Base-by-base conservation (phyloP, 2,888 invertebrate genomes). In the Epirrita christyi region DNA sequence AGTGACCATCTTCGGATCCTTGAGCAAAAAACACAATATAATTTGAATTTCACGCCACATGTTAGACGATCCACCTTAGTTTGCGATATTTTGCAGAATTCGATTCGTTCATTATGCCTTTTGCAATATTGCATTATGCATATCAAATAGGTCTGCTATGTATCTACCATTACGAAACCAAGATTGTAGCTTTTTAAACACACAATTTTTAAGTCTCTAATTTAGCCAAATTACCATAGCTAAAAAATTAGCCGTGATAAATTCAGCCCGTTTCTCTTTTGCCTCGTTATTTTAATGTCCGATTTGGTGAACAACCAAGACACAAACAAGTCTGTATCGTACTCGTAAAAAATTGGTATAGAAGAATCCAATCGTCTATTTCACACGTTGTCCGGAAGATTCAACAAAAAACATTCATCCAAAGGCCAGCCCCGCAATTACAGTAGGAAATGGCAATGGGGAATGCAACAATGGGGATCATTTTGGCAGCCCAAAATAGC, bases 371-470 rank as follows among this genome's bases (percentile, higher is more conserved):
- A 43, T 53, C 32, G 9, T 29, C 14, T 21, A 38, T 45, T 36
- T 52, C 43, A 50, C 42, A 50, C 13, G 34, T 8, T 14, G 15
- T 15, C 37, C 11, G 28, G 5, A 36, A 45, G n/a, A 47, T 49
- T 34, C 27, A 50, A 56, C 53, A 62, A 59, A 32, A 50, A 59
- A 62, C 38, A 49, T 42, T 8, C 0, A 11, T 13, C 40, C 45
- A 56, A 48, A 44, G 38, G 34, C 42, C 49, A n/a, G n/a, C n/a
- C n/a, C n/a, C n/a, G n/a, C n/a, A n/a, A n/a, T n/a, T n/a, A n/a
- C n/a, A n/a, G n/a, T n/a, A n/a, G n/a, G n/a, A n/a, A n/a, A n/a
- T n/a, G n/a, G n/a, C n/a, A n/a, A n/a, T n/a, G n/a, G n/a, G n/a
- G n/a, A n/a, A n/a, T n/a, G n/a, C n/a, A n/a, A n/a, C n/a, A n/a